Conservation (phyloP, 2,888 invertebrate species). For the Empis stercorea region DNA sequence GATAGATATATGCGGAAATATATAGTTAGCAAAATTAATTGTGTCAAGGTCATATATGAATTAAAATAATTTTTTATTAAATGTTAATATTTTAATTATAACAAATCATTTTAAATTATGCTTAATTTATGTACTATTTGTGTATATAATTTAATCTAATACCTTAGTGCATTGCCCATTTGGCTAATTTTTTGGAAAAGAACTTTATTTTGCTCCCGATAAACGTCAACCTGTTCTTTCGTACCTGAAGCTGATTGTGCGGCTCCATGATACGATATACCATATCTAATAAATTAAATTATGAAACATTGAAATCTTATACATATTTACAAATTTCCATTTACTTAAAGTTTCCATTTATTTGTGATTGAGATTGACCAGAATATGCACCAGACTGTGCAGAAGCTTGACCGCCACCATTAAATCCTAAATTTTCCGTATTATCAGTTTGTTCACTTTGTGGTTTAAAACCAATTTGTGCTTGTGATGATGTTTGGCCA, state of each 20-base stretch:
- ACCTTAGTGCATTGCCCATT: slow-evolving; percentile 28
- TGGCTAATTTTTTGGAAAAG: slow-evolving; percentile 51
- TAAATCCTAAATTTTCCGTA: slow-evolving; percentile 43
- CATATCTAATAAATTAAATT: slow-evolving; percentile 40
- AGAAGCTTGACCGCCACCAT: slow-evolving; percentile 64
- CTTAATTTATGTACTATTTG: too few relatives aligned
- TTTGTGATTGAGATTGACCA: slow-evolving; percentile 71
- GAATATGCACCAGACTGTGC: slow-evolving; percentile 62
- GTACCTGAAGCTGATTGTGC: slow-evolving; percentile 71
- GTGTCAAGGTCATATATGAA: slow-evolving; percentile 3
- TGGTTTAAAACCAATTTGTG: slow-evolving; percentile 76
- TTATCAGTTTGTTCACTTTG: slow-evolving; percentile 40
- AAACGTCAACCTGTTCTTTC: slow-evolving; percentile 43
- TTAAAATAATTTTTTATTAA: not conserved
- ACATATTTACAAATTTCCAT: not conserved
- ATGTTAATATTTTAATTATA: not conserved
- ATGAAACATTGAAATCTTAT: not conserved
- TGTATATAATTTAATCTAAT: slow-evolving; percentile 17
- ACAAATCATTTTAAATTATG: not conserved
- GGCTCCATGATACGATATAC: slow-evolving; percentile 63
- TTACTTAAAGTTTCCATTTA: slow-evolving; percentile 59
- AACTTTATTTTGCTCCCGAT: slow-evolving; percentile 52
- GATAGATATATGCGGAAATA: too few relatives aligned
- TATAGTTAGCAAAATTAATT: not conserved
- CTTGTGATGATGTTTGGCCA: slow-evolving; percentile 75